Evolutionary conservation across 2,113 vertebrate genomes (phyloP).

Genomic region (Zootoca vivipara): DNA sequence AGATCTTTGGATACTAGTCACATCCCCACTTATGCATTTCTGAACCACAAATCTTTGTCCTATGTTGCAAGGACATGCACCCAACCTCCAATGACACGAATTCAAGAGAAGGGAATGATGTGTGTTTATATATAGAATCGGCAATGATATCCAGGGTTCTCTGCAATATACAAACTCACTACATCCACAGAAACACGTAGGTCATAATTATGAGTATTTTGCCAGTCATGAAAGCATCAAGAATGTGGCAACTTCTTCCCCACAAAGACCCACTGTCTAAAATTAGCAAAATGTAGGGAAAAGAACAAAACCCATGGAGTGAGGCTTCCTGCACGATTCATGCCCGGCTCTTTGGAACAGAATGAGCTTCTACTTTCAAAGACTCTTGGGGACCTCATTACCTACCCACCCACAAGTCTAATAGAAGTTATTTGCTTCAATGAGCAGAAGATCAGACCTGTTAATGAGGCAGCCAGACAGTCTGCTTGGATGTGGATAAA

Average conservation of each 20-base stretch:
- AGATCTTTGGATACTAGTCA: not conserved
- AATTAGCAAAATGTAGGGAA: not conserved
- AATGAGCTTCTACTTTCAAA: not conserved
- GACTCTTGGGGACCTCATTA: constrained; percentile 6
- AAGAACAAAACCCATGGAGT: not conserved
- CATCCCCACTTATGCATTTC: not conserved
- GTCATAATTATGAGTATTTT: not conserved
- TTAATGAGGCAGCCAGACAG: constrained; percentile 55
- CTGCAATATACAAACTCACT: not conserved
- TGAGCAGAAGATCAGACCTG: constrained; percentile 49
- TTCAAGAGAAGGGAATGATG: too few species aligned
- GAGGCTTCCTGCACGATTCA: not conserved
- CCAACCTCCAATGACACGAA: not conserved
- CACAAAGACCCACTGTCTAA: not conserved
- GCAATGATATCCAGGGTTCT: not conserved
- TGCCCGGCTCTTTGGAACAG: not conserved
- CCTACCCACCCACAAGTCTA: not conserved
- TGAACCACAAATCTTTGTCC: not conserved
- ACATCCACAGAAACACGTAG: too few species aligned
- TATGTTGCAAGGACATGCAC: not conserved
- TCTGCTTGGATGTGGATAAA: constrained; percentile 59
- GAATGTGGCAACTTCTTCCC: not conserved
- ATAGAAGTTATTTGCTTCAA: constrained; percentile 52
- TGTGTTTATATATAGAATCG: not conserved
- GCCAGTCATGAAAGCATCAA: not conserved